Base-by-base conservation (phyloP, 2,888 invertebrate species). In the Podotricha telesiphe region DNA sequence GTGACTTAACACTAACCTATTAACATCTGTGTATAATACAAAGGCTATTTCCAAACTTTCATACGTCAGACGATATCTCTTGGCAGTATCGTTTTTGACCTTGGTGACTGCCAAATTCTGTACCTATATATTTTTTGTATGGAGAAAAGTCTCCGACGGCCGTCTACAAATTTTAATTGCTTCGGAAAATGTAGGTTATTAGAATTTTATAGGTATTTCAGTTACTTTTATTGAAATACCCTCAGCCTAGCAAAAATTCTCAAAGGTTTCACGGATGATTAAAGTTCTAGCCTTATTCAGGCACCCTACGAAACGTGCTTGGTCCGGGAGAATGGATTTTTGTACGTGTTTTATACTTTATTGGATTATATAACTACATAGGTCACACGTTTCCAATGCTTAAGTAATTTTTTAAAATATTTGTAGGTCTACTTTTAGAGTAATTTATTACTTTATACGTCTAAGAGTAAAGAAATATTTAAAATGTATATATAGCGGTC, bases 311-410 rank as follows among this genome's bases (percentile, higher is more conserved):
- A 62, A 22, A 62, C 62, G 62, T 62, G 62, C 62, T 34, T 19
- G 62, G 48, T 48, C 62, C 47, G 19, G 13, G 50, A 48, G 48
- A 48, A 62, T 17, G 62, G 48, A 48, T 48, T 48, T 62, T 28
- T 13, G 62, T 50, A 62, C 62, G 62, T 62, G 62, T 62, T 62
- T 62, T 62, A 62, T 50, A 19, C 37, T 34, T 62, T 45, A 59
- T 59, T 62, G 34, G 48, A 50, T 17, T n/a, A n/a, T 34, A 17
- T 55, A 17, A 4, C 10, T 10, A 62, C 6, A 62, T 17, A 34
- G n/a, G 4, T 48, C 10, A 1, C 11, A 47, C 28, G 45, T 10
- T 53, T 17, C 10, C 28, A 4, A 1, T n/a, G 28, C 2, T 15
- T n/a, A 4, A 3, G n/a, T 53, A 13, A 53, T 4, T 2, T n/a